Evolutionary conservation across 2,797 vertebrate genomes (phyloP).

Genomic region (Myotis vivesi): DNA sequence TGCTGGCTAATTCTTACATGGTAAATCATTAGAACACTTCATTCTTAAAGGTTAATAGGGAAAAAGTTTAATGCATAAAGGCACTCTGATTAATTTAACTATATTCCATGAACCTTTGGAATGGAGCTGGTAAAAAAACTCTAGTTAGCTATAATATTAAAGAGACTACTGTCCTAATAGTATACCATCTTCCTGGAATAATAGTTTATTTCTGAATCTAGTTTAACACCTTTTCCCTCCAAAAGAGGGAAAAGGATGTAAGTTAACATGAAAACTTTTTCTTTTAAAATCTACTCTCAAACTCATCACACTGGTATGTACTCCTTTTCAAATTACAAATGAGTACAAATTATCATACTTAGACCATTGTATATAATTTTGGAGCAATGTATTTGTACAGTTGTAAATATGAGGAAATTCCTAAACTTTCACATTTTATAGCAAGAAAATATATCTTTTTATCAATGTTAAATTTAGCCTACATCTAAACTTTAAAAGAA

Average conservation of each 20-base stretch:
- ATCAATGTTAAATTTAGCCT: background rate
- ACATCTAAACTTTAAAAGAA: constrained; percentile 4
- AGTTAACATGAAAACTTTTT: background rate
- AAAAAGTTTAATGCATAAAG: background rate
- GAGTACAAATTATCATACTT: background rate
- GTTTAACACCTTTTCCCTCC: background rate
- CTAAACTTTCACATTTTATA: background rate
- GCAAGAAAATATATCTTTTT: background rate
- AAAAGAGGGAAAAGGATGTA: background rate
- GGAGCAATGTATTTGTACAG: background rate
- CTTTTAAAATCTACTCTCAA: background rate
- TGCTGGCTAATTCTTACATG: background rate
- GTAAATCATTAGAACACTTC: background rate
- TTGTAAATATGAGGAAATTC: background rate
- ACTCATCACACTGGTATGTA: background rate
- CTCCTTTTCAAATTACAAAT: background rate
- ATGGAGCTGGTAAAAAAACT: background rate
- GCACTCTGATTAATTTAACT: constrained; percentile 10
- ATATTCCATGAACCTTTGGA: background rate
- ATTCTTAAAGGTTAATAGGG: background rate
- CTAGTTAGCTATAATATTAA: constrained; percentile 12
- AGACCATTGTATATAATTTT: background rate
- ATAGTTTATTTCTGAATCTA: background rate
- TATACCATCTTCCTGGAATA: background rate
- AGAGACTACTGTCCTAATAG: background rate